Evolutionary conservation across 2,888 invertebrate species (phyloP), one percentile per base, ranked within the genome.

Genomic region (Gandaritis pyraliata): DNA sequence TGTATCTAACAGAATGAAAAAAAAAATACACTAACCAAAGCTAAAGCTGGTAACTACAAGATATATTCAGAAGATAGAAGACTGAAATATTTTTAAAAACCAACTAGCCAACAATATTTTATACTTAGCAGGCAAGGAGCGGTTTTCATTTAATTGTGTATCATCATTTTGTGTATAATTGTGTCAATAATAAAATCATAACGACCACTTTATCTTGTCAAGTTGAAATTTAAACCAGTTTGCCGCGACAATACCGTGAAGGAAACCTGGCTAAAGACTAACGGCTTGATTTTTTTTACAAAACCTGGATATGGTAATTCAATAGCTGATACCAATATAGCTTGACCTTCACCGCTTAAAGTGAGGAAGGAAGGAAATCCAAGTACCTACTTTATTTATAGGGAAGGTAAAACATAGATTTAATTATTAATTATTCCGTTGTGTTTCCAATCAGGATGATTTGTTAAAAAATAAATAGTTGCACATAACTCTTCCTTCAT

Each of bases 321-420:
- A 2, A 15, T 1, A 16, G 10, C 8, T 16, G 43, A 16, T 23
- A 23, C 6, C 23, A 23, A 2, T 6, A 30, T 30, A 30, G 30
- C 30, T 12, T 30, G 18, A 50, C 16, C 51, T 58, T 58, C n/a
- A 45, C 18, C 30, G 18, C 43, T 45, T 52, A 33, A 48, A 39
- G 45, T 12, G 50, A 58, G 45, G 51, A 58, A 58, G 58, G 58
- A 58, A 50, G 38, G 50, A 51, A 58, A 46, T 51, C 23, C 36
- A 57, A 49, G 43, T 3, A 29, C 12, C 4, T 30, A 39, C 5
- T 46, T 33, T 51, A 39, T 46, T 52, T 52, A 52, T 12, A 48
- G 41, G 47, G 47, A 47, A 59, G 41, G 39, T 53, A 48, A 12
- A 33, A 43, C 12, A 36, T 0, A 41, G 18, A 15, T 48, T 54